Percentiles rank a stretch among this genome's conserved stretches.
phyloP scores from a whole-genome alignment of 2,113 vertebrate genomes.

The Pyrgilauda ruficollis region DNA sequence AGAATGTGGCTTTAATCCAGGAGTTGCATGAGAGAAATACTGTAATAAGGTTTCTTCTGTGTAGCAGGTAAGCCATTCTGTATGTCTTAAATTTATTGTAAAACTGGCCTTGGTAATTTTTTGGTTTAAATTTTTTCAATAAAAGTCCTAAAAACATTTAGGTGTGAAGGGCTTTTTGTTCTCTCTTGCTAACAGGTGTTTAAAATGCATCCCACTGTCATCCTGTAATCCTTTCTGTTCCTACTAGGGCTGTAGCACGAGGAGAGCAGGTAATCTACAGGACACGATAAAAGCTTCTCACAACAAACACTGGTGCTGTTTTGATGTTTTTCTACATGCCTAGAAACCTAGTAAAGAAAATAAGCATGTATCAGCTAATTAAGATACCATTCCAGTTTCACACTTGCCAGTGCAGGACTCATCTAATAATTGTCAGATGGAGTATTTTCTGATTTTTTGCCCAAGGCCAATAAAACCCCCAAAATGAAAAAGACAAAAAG shows the following conservation, averaged over 20 bases:
- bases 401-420: background rate
- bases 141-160: background rate
- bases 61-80: background rate
- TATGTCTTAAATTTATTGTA: constrained; percentile 4
- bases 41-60: background rate
- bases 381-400: background rate
- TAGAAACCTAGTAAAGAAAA: background rate
- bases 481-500: background rate
- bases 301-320: background rate
- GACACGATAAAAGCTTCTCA: background rate
- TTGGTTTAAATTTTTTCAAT: constrained; percentile 21
- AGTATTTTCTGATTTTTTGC: background rate
- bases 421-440: background rate
- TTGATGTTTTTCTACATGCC: background rate
- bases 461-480: rapidly evolving
- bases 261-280: background rate
- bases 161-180: background rate
- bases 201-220: background rate
- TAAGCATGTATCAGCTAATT: background rate
- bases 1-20: background rate
- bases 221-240: background rate
- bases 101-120: background rate
- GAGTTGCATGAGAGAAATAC: constrained; percentile 6
- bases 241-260: background rate
- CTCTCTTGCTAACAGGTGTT: background rate